Evolutionary conservation across 2,888 invertebrate genomes (phyloP).

Genomic region (Parnassius mnemosyne): DNA sequence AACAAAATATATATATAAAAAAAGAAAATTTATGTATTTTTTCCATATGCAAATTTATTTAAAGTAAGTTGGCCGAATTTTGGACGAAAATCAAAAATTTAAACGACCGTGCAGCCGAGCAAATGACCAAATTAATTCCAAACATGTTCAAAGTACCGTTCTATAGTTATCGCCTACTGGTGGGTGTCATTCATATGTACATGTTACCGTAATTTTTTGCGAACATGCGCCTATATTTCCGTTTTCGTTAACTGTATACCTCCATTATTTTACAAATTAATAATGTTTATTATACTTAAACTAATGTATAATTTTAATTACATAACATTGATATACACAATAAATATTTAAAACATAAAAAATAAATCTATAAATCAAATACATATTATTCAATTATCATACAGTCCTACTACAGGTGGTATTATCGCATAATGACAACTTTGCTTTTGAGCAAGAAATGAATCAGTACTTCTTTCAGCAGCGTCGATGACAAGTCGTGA

Average conservation of each 20-base stretch:
- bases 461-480: no score
- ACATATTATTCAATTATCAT: no score
- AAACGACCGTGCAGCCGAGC: slow-evolving; percentile 5
- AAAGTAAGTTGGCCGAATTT: slow-evolving; percentile 5
- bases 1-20: no score
- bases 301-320: no score
- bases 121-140: slow-evolving; percentile 27
- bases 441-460: no score
- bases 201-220: background rate
- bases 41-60: slow-evolving; percentile 7
- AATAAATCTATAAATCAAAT: no score
- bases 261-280: background rate
- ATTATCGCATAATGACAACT: no score
- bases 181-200: background rate
- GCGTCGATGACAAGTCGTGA: no score
- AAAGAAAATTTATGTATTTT: no score
- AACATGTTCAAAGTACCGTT: slow-evolving; percentile 24
- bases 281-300: slow-evolving; percentile 1
- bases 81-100: slow-evolving; percentile 11
- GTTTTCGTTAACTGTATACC: background rate
- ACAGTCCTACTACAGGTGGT: no score
- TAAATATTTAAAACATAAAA: no score
- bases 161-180: slow-evolving; percentile 15
- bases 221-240: background rate
- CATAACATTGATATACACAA: no score